A percentile compares a stretch with the other conserved stretches of the same genome.
phyloP scores from a whole-genome alignment of 1,140 invertebrate genomes.

The Daktulosphaira vitifoliae region DNA sequence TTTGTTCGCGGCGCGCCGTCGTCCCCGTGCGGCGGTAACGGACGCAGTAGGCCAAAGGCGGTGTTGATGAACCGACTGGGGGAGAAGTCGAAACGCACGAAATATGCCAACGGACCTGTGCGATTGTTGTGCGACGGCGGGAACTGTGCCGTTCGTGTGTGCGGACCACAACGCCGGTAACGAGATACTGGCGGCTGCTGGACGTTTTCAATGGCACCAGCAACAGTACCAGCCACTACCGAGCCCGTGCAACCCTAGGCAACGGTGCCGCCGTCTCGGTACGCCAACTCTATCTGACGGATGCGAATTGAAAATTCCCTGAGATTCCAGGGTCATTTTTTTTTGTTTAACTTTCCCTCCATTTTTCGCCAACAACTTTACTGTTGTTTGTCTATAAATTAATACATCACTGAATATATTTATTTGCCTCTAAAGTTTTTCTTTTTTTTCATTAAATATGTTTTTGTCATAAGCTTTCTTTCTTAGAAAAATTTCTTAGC shows the following conservation, averaged over 20 bases:
- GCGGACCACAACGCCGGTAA: constrained; percentile 24
- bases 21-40: neutral
- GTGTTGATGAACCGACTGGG: too few relatives aligned
- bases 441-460: too few relatives aligned
- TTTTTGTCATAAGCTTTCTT: too few relatives aligned
- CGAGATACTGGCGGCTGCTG: constrained; percentile 17
- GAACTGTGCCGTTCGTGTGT: constrained; percentile 2
- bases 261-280: neutral
- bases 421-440: too few relatives aligned
- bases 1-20: neutral
- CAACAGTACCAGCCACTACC: neutral
- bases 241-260: constrained; percentile 31
- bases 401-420: too few relatives aligned
- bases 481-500: too few relatives aligned
- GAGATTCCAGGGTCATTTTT: neutral
- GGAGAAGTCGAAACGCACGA: too few relatives aligned
- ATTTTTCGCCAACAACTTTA: too few relatives aligned
- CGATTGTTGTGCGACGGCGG: too few relatives aligned
- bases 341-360: neutral
- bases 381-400: too few relatives aligned
- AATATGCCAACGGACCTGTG: too few relatives aligned
- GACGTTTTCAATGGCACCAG: neutral
- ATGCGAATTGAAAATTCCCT: neutral
- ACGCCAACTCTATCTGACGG: constrained; percentile 26
- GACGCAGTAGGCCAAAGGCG: too few relatives aligned